Base-by-base conservation (phyloP, 2,888 invertebrate species). In the Gastrophysa polygoni region DNA sequence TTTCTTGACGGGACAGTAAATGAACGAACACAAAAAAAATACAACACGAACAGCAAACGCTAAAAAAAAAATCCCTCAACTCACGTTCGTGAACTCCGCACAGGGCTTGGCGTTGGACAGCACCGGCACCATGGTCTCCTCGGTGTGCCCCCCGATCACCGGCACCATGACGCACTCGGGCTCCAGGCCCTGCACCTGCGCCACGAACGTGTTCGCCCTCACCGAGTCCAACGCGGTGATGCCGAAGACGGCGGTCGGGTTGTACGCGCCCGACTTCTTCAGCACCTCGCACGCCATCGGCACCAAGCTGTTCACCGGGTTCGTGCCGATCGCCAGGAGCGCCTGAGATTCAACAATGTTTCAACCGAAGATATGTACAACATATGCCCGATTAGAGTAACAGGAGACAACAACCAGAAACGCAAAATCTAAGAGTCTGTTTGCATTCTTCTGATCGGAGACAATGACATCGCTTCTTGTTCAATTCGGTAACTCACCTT, bases 91-190 rank as follows among this genome's bases (percentile, higher is more conserved):
- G 60, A 79, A 79, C 54, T 79, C 78, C 10, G 72, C 65, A 66
- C 77, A 76, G 1, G 81, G 92, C 60, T 83, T 85, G 3, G 87
- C 84, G 74, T 90, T 89, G 1, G 93, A 92, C 60, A 93, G 84
- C 16, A 95, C 81, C 0, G 94, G 94, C 18, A 95, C 85, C 66
- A 90, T 88, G 1, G 92, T 92, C 64, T 86, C 85, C 11, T 88
- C 86, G 17, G 89, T 88, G 78, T 91, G 89, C 0, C 95, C 95
- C 29, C 94, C 93, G 54, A 89, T 83, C 0, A 94, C 89, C 0
- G 94, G 94, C 7, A 92, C 88, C 67, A 83, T 80, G 10, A 91
- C 89, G 66, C 85, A 83, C 65, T 85, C 82, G 0, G 91, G 89
- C 68, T 87, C 85, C 43, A 90, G 69, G 0, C 86, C 85, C 77